These are phyloP conservation scores for Herpailurus yagouaroundi DNA, from an alignment of 2,113 vertebrate species.

Conservation along the genomic window DNA sequence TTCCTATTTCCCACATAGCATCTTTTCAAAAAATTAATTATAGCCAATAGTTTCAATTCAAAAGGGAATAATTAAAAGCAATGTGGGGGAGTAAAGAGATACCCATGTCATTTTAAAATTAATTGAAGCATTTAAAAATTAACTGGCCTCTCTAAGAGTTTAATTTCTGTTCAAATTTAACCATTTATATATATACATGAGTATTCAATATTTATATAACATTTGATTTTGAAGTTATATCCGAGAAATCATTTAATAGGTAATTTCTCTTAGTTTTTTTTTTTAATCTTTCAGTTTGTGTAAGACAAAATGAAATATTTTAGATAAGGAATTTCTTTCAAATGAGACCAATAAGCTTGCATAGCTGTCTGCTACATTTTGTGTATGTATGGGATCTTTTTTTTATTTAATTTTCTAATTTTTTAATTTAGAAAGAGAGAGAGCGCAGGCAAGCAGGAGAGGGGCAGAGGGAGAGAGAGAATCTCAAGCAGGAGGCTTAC, in stretches of 20 bases:
- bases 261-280: neutral
- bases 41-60: constrained; percentile 81
- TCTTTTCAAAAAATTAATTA: constrained; percentile 80
- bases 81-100: constrained; percentile 70
- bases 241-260: neutral
- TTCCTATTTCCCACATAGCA: constrained; percentile 66
- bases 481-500: no score
- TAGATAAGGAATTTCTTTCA: neutral
- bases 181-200: neutral
- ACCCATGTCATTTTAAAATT: constrained; percentile 84
- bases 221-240: constrained; percentile 14
- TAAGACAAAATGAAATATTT: neutral
- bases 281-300: neutral
- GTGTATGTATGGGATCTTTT: neutral
- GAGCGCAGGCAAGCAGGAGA: no score
- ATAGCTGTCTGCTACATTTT: neutral
- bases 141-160: constrained; percentile 69
- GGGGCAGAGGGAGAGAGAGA: no score
- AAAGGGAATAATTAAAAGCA: constrained; percentile 83
- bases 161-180: constrained; percentile 70
- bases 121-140: constrained; percentile 84
- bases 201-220: constrained; percentile 28
- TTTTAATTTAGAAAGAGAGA: no score
- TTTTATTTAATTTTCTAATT: no score
- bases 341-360: neutral